These are phyloP conservation scores for Lasiurus cinereus DNA, from an alignment of 2,113 vertebrate genomes.

Conservation along the genomic window DNA sequence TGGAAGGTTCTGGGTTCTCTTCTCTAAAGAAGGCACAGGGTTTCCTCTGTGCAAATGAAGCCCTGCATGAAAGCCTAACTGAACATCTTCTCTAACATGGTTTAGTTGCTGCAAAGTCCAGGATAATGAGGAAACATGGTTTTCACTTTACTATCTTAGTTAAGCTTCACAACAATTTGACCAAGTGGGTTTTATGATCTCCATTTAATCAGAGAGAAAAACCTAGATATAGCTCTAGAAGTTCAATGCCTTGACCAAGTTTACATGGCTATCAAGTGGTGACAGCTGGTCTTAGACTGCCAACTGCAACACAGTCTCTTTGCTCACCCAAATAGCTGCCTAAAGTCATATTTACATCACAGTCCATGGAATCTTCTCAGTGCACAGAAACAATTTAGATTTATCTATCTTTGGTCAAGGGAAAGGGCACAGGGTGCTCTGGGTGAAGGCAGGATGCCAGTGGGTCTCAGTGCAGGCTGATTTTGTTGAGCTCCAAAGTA, in stretches of 20 bases:
- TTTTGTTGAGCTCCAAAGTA: constrained; percentile 14
- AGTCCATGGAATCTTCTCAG: background rate
- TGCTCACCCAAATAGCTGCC: background rate
- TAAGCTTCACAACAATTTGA: background rate
- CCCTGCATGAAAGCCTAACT: background rate
- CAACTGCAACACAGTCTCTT: background rate
- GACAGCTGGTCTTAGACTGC: background rate
- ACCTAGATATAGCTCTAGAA: background rate
- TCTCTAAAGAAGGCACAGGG: background rate
- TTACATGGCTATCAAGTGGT: background rate
- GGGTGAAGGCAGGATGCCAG: background rate
- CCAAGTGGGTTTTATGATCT: constrained; percentile 4
- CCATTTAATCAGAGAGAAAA: constrained; percentile 16
- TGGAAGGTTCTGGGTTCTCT: background rate
- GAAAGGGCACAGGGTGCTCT: background rate
- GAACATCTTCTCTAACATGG: background rate
- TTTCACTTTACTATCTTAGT: background rate
- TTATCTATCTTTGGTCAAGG: background rate
- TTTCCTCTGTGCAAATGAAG: background rate
- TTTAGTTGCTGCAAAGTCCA: background rate
- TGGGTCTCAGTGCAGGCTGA: background rate
- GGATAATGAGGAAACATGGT: background rate
- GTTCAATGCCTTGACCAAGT: background rate
- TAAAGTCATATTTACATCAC: background rate
- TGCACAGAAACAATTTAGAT: background rate